Conservation (phyloP, 2,797 vertebrate genomes). For the Falco naumanni region DNA sequence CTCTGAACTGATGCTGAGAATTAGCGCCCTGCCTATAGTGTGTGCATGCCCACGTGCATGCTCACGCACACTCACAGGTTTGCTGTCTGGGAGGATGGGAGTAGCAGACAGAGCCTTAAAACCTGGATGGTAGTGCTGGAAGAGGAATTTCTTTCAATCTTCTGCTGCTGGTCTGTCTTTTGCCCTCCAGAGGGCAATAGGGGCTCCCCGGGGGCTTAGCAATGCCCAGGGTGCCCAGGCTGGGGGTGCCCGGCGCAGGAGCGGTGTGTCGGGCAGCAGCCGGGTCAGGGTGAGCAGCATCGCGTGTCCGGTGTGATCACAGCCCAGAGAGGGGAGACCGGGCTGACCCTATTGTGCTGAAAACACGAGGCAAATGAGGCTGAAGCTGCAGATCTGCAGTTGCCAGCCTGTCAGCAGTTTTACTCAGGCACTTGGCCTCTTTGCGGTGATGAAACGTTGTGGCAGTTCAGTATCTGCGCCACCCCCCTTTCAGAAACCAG, state of each 20-base stretch:
- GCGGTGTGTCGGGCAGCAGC: not conserved
- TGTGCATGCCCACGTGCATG: too few relatives aligned
- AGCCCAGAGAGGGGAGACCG: not conserved
- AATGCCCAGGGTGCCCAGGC: not conserved
- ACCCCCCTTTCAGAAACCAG: not conserved
- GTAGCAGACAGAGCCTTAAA: not conserved
- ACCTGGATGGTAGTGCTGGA: not conserved
- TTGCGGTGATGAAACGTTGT: not conserved
- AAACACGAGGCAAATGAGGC: conserved; percentile 31
- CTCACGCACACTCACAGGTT: not conserved
- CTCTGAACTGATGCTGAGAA: not conserved
- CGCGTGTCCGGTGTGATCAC: not conserved
- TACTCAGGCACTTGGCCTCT: not conserved
- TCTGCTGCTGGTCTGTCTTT: not conserved
- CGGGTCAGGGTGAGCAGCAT: not conserved
- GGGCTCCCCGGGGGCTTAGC: not conserved
- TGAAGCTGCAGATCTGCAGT: conserved; percentile 19
- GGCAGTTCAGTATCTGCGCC: not conserved
- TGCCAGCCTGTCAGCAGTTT: conserved; percentile 55
- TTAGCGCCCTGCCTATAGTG: too few relatives aligned
- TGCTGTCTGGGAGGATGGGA: not conserved
- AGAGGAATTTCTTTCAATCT: not conserved
- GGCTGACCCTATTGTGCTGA: conserved; percentile 19
- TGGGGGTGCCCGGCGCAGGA: fast-evolving
- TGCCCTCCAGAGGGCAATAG: not conserved